phyloP scores from a whole-genome alignment of 2,113 vertebrate genomes.

The Clarias gariepinus region DNA sequence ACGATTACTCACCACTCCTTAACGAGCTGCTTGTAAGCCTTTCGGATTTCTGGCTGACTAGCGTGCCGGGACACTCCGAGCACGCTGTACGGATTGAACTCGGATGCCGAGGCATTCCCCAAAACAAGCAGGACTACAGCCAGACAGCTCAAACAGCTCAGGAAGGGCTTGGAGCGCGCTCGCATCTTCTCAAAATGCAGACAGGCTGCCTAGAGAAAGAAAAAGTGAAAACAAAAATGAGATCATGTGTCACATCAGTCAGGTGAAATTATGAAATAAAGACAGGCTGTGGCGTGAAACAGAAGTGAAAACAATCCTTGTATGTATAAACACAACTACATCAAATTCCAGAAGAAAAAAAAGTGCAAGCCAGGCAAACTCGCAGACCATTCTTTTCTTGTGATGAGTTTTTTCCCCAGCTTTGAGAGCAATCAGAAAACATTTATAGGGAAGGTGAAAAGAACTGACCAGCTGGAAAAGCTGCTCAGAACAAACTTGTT shows the following conservation, averaged over 20 bases:
- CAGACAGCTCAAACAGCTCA: conserved; percentile 39
- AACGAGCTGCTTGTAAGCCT: conserved; percentile 89
- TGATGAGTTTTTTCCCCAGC: background rate
- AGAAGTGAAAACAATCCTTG: background rate
- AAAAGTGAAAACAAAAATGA: background rate
- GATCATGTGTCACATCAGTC: background rate
- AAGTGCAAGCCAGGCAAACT: background rate
- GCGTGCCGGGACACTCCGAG: conserved; percentile 83
- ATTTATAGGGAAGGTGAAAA: background rate
- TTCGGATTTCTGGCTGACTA: conserved; percentile 90
- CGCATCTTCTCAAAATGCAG: conserved; percentile 30
- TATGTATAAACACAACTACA: background rate
- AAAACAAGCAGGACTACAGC: conserved; percentile 72
- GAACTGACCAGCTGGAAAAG: background rate
- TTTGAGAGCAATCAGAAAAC: background rate
- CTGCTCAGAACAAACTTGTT: background rate
- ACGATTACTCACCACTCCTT: conserved; percentile 84
- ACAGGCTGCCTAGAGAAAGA: background rate
- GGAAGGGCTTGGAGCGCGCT: background rate
- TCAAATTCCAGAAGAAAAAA: background rate
- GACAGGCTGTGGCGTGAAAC: background rate
- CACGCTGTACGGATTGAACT: conserved; percentile 86
- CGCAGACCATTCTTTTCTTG: background rate
- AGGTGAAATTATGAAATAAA: background rate
- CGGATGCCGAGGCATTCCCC: conserved; percentile 65